Conservation (phyloP, 2,797 vertebrate species). For the Eulemur coronatus region DNA sequence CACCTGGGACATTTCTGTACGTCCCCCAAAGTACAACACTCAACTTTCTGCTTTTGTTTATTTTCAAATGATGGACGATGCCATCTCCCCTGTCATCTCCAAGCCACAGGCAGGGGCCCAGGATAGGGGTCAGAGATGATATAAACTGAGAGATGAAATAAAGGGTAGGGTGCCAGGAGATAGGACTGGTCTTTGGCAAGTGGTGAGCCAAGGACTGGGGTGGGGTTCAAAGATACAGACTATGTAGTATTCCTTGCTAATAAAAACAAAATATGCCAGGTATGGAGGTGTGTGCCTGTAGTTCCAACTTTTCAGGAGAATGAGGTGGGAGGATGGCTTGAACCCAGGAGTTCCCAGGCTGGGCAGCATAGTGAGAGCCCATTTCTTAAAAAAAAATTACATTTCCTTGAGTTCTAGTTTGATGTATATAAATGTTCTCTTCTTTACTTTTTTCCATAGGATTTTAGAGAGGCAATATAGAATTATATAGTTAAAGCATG, state of each 20-base stretch:
- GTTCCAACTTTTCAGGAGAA: background rate
- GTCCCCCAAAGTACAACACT: background rate
- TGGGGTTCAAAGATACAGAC: background rate
- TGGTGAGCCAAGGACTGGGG: background rate
- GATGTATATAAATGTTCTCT: background rate
- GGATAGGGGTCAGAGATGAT: background rate
- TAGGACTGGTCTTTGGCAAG: background rate
- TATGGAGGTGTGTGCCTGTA: background rate
- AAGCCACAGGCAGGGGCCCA: background rate
- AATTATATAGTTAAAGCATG: background rate
- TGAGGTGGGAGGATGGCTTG: background rate
- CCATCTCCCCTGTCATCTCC: background rate
- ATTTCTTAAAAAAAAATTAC: background rate
- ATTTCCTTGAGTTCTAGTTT: background rate
- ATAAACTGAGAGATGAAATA: background rate
- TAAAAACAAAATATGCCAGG: background rate
- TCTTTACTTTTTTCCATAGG: background rate
- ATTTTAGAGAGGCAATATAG: background rate
- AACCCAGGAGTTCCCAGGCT: background rate
- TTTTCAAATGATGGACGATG: constrained; percentile 3
- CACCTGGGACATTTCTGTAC: background rate
- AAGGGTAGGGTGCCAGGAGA: background rate
- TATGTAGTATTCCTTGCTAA: background rate
- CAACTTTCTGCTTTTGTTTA: background rate
- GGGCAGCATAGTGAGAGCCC: background rate